These are phyloP conservation scores for Zygogramma bicolorata DNA, from an alignment of 2,888 invertebrate species.

Conservation along the genomic window DNA sequence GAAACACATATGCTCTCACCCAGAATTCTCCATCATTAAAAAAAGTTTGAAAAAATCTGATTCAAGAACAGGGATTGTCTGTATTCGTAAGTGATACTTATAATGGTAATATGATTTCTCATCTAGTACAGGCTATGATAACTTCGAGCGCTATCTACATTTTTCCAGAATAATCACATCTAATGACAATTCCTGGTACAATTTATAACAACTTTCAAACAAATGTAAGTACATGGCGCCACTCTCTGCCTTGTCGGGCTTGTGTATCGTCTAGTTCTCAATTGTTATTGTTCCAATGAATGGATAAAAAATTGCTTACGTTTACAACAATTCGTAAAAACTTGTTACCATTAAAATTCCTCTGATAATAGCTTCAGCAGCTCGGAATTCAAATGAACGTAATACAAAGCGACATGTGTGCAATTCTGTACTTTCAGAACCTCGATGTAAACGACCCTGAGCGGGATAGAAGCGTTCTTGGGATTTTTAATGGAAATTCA, in stretches of 20 bases:
- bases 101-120: too few species aligned
- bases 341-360: conserved; percentile 35
- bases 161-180: neutral
- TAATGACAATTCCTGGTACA: conserved; percentile 2
- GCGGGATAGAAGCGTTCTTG: conserved; percentile 40
- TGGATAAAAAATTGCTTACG: neutral
- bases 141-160: neutral
- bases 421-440: conserved; percentile 40
- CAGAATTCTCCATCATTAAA: too few species aligned
- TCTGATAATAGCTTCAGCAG: conserved; percentile 22
- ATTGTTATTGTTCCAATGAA: conserved; percentile 4
- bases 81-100: too few species aligned
- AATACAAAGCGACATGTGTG: conserved; percentile 37
- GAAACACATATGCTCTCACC: too few species aligned
- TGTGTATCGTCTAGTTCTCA: neutral
- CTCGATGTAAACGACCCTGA: conserved; percentile 51
- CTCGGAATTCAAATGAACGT: conserved; percentile 34
- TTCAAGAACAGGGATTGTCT: too few species aligned
- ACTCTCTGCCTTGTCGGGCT: neutral
- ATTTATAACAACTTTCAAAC: neutral
- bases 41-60: too few species aligned
- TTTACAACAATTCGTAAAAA: neutral
- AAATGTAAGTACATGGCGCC: conserved; percentile 1
- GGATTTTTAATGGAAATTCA: conserved; percentile 47
- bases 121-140: too few species aligned